Conservation (phyloP, 2,113 vertebrate species). For the Ceyx melanurus region DNA sequence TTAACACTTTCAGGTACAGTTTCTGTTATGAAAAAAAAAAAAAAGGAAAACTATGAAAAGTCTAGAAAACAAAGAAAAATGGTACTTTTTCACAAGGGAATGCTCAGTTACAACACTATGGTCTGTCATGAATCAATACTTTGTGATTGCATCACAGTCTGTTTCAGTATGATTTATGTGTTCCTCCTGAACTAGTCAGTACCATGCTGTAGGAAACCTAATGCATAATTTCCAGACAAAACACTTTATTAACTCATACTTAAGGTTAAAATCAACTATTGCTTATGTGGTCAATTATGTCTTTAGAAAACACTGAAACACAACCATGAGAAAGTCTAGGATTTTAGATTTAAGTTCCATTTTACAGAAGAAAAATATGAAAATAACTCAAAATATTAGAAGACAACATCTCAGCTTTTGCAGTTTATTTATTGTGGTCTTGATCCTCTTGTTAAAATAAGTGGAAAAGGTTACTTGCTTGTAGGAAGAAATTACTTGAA, state of each 20-base stretch:
- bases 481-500: not conserved
- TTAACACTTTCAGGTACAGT: conserved; percentile 48
- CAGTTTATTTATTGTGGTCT: not conserved
- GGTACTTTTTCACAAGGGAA: conserved; percentile 36
- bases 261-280: not conserved
- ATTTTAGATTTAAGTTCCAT: not conserved
- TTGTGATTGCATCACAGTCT: conserved; percentile 47
- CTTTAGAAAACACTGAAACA: not conserved
- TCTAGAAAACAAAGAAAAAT: conserved; percentile 46
- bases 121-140: conserved; percentile 21
- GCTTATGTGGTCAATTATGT: not conserved
- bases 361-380: not conserved
- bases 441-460: not conserved
- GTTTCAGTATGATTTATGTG: conserved; percentile 46
- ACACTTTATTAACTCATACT: not conserved
- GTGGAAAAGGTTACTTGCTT: not conserved
- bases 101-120: conserved; percentile 23
- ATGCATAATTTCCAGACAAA: conserved; percentile 22
- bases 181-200: conserved; percentile 24
- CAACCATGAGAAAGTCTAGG: not conserved
- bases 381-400: not conserved
- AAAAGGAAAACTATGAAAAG: not conserved
- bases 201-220: not conserved
- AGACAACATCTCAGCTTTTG: not conserved
- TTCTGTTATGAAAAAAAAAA: conserved; percentile 35